Evolutionary conservation across 2,888 invertebrate genomes (phyloP), one percentile per base, ranked within the genome.

Genomic region (Drosophila koepferae): DNA sequence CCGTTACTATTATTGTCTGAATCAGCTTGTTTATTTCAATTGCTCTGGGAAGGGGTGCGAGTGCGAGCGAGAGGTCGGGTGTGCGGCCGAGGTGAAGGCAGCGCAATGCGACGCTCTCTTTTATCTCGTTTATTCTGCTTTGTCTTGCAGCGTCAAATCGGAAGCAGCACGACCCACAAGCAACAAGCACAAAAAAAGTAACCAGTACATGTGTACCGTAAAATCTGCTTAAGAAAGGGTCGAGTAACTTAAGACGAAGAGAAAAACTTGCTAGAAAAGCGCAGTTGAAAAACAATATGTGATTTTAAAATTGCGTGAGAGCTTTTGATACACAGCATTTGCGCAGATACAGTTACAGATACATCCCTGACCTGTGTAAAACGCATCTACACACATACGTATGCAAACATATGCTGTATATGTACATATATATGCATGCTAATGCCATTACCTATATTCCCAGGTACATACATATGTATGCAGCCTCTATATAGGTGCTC

Each of bases 281-380:
- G 23, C 54, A 23, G 38, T n/a, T 10, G 38, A 40, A 54, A 38
- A 31, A 31, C 49, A 34, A 54, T 40, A 54, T 54, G 10, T n/a
- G 9, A 43, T 20, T 44, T 44, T 20, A 34, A 58, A 58, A 58
- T 34, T 46, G 34, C 16, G 14, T 58, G 44, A 58, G 43, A 44
- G 28, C 23, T 59, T 41, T 10, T 14, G 53, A 61, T 76, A 56
- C 63, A 55, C 51, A 40, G 48, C 69, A 61, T 44, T 74, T 75
- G 77, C 77, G 77, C 72, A 76, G 72, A 58, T 63, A 59, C 73
- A 62, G 59, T 58, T 48, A 61, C 49, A 67, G 59, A 55, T 62
- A 71, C 85, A 83, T 85, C 80, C 83, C 88, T 85, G 83, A 83
- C 83, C 83, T 83, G 82, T 82, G 80, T 70, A 54, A 72, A 66